Evolutionary conservation across 2,797 vertebrate genomes (phyloP), one percentile per base, ranked within the genome.

Genomic region (Amazonetta brasiliensis): DNA sequence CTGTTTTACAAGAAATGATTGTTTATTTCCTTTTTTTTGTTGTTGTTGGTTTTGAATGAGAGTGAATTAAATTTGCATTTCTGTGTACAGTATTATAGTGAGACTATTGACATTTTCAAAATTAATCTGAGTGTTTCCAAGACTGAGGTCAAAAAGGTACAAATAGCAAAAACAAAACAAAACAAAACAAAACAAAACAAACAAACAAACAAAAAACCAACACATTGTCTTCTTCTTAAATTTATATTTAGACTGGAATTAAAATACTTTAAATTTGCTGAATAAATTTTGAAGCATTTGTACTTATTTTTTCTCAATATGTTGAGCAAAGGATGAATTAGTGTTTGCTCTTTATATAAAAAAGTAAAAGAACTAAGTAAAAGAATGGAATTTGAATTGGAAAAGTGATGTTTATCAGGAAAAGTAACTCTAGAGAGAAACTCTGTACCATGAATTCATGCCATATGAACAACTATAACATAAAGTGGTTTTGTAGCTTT

Each of bases 1-100:
- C 52, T 79, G 43, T 78, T 96, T 92, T 94, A 87, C 63, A 87
- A 84, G 56, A 63, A 31, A 44, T 30, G 31, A 86, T 73, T 1
- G 66, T 76, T 86, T 94, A 86, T 88, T 94, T 25, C 46, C 12
- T 48, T 48, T 48, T 13, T 23, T 59, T 69, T 89, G 28, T 0
- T 90, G 81, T 25, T 4, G 72, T 92, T 68, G 23, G 26, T 67
- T 96, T 73, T 64, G 44, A 87, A 59, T 88, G 48, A 68, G 17
- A 77, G 14, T 35, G 66, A 86, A 90, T 90, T 81, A 62, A 81
- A 62, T 90, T 88, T 78, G 2, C 30, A 62, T 91, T 89, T 55
- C 3, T 60, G 3, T 60, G 18, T 17, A 19, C 56, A 81, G 35
- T 20, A 72, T 88, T 83, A 89, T 68, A 78, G 21, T 69, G 39